Evolutionary conservation across 1,140 invertebrate genomes (phyloP).

Genomic region (Matsumurasca onukii): DNA sequence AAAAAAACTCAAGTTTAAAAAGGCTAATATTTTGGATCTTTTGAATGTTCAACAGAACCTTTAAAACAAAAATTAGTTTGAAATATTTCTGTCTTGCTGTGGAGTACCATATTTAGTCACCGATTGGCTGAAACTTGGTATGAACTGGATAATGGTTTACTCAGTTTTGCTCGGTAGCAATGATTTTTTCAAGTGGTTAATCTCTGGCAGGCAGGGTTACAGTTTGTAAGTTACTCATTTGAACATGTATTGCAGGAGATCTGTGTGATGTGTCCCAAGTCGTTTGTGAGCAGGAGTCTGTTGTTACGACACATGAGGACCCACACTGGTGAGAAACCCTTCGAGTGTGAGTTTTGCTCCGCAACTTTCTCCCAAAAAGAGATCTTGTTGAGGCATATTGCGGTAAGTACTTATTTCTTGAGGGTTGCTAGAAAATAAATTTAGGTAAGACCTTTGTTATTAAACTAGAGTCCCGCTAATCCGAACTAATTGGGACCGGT

Average conservation of each 20-base stretch:
- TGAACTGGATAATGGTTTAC: not conserved
- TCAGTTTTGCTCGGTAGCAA: not conserved
- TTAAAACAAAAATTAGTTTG: too few species aligned
- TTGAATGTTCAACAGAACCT: too few species aligned
- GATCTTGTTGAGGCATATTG: constrained; percentile 12
- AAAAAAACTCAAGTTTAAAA: too few species aligned
- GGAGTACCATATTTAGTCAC: not conserved
- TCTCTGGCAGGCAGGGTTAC: not conserved
- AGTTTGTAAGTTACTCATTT: too few species aligned
- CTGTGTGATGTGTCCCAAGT: not conserved
- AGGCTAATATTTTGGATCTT: too few species aligned
- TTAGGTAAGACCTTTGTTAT: too few species aligned
- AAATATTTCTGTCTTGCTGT: too few species aligned
- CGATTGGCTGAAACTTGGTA: not conserved
- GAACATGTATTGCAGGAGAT: not conserved
- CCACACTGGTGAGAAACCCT: constrained; percentile 15
- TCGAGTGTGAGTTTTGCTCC: not conserved
- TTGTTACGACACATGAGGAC: not conserved
- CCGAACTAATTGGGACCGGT: too few species aligned
- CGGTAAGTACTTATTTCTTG: constrained; percentile 12
- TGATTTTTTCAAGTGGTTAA: not conserved
- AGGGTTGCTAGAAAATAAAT: not conserved
- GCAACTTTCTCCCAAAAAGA: constrained; percentile 17
- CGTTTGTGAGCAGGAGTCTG: constrained; percentile 12
- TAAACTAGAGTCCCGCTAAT: too few species aligned